Base-by-base conservation (phyloP, 2,797 vertebrate species). In the Pseudomugil gertrudae region DNA sequence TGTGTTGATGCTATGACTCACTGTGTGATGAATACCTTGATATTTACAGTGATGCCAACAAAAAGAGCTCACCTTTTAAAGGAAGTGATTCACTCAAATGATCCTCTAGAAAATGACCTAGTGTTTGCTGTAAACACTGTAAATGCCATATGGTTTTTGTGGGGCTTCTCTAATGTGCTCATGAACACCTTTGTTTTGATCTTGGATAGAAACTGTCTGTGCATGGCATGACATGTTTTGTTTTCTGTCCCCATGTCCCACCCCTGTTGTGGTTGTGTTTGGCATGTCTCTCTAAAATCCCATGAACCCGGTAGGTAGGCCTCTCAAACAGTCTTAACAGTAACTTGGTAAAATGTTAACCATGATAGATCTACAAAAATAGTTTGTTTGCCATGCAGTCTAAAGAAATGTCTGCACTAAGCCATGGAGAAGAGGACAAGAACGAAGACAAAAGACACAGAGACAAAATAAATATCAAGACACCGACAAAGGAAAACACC, bases 71-170 rank as follows among this genome's bases (percentile, higher is more conserved):
- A 87, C 74, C 85, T 90, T 82, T 78, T 53, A 56, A 45, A 35
- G 57, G 55, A 60, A 38, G 17, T 72, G 72, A 78, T 76, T 86
- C 73, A 72, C 67, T 35, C 35, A 66, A 76, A 81, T 57, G 27
- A 53, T 62, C 36, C 59, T 63, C 30, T 78, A 75, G 67, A 87
- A 85, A 84, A 83, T 87, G 79, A 89, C 75, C 90, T 86, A 88
- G 59, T 87, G 80, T 89, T 89, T 80, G 65, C 70, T 75, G 74
- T 85, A 84, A 84, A 88, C 81, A 84, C 21, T 45, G 60, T 35
- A 35, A 61, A 58, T 63, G 63, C 76, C 66, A 62, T 56, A 45
- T 35, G 72, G 48, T 63, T 76, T 69, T 23, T 29, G 26, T 17
- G 73, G 81, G 82, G 63, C 56, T 84, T 82, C 79, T 75, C 87